Evolutionary conservation across 1,140 invertebrate species (phyloP).

Genomic region (Globodera rostochiensis): DNA sequence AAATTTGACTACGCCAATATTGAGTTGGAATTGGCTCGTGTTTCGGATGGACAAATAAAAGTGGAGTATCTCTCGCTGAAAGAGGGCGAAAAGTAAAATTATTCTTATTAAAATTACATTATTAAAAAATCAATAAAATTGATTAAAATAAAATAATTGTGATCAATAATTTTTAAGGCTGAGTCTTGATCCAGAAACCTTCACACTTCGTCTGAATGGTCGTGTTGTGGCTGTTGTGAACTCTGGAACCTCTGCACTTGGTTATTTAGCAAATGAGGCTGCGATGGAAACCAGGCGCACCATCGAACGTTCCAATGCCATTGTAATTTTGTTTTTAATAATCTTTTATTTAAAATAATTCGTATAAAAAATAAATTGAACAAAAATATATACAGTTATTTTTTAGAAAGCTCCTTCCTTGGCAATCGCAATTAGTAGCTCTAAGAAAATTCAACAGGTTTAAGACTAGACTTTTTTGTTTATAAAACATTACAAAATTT

Average conservation of each 20-base stretch:
- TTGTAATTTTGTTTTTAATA: neutral
- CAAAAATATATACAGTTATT: neutral
- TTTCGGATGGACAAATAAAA: neutral
- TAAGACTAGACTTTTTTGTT: slow-evolving; percentile 66
- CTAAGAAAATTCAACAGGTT: neutral
- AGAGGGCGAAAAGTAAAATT: neutral
- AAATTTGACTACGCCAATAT: neutral
- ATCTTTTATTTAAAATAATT: neutral
- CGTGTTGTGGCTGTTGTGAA: neutral
- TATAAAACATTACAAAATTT: too few relatives aligned
- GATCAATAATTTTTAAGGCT: neutral
- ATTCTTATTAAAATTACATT: too few relatives aligned
- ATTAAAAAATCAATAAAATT: too few relatives aligned
- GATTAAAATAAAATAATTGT: too few relatives aligned
- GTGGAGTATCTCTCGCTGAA: neutral
- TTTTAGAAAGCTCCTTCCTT: neutral
- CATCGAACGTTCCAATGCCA: neutral
- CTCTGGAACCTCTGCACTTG: neutral
- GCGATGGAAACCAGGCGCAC: neutral
- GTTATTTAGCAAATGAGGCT: neutral
- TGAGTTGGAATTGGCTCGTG: neutral
- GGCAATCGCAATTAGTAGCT: neutral
- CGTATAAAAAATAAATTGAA: neutral
- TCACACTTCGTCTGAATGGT: neutral
- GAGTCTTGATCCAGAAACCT: neutral